phyloP scores from a whole-genome alignment of 1,140 invertebrate genomes.

The Mamestra configurata region DNA sequence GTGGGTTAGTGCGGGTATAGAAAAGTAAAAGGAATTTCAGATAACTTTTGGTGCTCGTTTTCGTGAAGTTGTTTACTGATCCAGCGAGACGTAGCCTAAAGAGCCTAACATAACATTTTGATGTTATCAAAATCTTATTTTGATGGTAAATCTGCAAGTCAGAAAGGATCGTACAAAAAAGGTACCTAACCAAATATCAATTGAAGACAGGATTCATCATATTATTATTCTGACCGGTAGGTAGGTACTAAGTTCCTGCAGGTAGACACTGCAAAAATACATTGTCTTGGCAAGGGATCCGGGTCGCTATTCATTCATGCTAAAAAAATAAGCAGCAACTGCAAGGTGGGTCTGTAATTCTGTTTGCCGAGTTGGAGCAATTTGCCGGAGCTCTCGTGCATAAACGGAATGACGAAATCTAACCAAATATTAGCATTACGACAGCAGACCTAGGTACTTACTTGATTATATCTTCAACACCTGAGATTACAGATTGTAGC shows the following conservation, averaged over 20 bases:
- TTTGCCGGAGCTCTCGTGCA: too few species aligned
- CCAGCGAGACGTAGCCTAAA: too few species aligned
- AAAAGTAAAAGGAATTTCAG: neutral
- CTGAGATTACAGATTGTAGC: too few species aligned
- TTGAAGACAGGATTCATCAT: neutral
- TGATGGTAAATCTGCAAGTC: constrained; percentile 1
- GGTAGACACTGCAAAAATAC: neutral
- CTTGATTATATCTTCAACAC: too few species aligned
- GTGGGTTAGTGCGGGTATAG: neutral
- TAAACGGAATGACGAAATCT: neutral
- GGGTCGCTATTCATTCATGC: neutral
- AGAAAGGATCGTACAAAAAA: neutral
- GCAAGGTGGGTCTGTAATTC: neutral
- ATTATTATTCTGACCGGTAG: neutral
- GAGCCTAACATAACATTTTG: too few species aligned
- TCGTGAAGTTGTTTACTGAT: neutral
- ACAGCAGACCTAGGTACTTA: too few species aligned
- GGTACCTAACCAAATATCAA: neutral
- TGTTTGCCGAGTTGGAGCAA: neutral
- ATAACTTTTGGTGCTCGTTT: too few species aligned
- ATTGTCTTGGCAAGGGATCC: constrained; percentile 6
- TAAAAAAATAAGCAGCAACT: neutral
- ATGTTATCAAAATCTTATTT: neutral
- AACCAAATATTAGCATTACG: too few species aligned
- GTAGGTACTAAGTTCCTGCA: neutral